These are phyloP conservation scores for Hybognathus amarus DNA, from an alignment of 2,797 vertebrate species.

Conservation along the genomic window DNA sequence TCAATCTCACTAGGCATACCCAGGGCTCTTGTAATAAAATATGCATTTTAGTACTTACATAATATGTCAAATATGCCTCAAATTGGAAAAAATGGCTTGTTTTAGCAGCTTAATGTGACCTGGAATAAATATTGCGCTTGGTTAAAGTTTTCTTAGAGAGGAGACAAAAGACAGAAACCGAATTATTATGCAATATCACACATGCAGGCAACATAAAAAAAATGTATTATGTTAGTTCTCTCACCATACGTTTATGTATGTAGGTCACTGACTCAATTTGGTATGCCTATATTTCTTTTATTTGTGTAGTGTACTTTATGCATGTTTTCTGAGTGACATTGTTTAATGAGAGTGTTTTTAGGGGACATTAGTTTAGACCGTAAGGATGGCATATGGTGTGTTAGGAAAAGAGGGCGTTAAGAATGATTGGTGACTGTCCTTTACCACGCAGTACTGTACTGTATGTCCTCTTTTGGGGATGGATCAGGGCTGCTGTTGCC, in stretches of 20 bases:
- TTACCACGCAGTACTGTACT: constrained; percentile 20
- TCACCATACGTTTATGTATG: background rate
- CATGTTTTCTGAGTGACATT: background rate
- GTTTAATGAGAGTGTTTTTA: background rate
- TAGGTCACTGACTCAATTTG: background rate
- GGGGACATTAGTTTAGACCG: background rate
- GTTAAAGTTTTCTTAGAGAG: background rate
- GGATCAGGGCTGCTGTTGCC: constrained; percentile 48
- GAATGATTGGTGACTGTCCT: constrained; percentile 37
- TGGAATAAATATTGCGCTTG: background rate
- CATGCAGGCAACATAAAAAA: background rate
- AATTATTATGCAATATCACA: background rate
- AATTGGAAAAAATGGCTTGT: background rate
- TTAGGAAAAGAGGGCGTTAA: background rate
- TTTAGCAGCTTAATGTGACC: background rate
- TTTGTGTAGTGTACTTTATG: background rate
- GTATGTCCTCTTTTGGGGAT: constrained; percentile 42
- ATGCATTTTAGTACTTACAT: constrained; percentile 11
- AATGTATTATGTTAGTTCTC: background rate
- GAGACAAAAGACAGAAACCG: background rate
- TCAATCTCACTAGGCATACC: background rate
- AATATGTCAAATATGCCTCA: background rate
- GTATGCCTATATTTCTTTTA: background rate
- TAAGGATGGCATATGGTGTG: background rate
- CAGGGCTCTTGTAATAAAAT: constrained; percentile 16